phyloP scores from a whole-genome alignment of 2,888 invertebrate genomes.

The Trilocha varians region DNA sequence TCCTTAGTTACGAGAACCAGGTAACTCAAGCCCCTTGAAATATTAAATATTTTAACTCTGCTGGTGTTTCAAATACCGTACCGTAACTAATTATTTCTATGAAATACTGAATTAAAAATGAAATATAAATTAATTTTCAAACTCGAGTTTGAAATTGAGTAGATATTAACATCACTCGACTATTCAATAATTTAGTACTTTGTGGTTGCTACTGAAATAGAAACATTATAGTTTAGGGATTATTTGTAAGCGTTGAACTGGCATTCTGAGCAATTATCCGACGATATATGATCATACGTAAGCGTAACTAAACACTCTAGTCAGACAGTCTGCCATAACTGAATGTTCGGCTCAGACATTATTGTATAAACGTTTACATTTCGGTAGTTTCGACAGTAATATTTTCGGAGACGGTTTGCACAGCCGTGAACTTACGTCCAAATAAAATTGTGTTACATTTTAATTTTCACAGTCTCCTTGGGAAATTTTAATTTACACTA shows the following conservation, averaged over 20 bases:
- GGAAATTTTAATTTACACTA: background rate
- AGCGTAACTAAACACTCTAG: constrained; percentile 1
- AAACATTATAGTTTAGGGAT: background rate
- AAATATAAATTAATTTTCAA: too few relatives aligned
- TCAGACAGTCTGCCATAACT: constrained; percentile 10
- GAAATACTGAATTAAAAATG: too few relatives aligned
- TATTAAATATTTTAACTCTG: too few relatives aligned
- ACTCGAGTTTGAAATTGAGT: too few relatives aligned
- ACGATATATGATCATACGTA: background rate
- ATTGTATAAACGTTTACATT: constrained; percentile 20
- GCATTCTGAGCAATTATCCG: background rate
- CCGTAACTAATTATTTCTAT: too few relatives aligned
- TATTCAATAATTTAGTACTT: too few relatives aligned
- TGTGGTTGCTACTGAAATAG: background rate
- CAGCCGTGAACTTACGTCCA: constrained; percentile 4
- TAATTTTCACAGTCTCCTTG: background rate
- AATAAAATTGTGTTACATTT: background rate
- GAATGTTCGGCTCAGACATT: constrained; percentile 11
- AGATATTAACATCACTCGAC: too few relatives aligned
- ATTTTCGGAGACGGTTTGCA: constrained; percentile 13
- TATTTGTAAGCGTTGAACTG: too few relatives aligned
- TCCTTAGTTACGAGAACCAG: too few relatives aligned
- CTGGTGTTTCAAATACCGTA: too few relatives aligned
- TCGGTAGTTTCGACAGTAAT: constrained; percentile 16
- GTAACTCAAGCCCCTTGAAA: too few relatives aligned